These are phyloP conservation scores for Cossypha caffra DNA, from an alignment of 2,797 vertebrate genomes.

Conservation along the genomic window DNA sequence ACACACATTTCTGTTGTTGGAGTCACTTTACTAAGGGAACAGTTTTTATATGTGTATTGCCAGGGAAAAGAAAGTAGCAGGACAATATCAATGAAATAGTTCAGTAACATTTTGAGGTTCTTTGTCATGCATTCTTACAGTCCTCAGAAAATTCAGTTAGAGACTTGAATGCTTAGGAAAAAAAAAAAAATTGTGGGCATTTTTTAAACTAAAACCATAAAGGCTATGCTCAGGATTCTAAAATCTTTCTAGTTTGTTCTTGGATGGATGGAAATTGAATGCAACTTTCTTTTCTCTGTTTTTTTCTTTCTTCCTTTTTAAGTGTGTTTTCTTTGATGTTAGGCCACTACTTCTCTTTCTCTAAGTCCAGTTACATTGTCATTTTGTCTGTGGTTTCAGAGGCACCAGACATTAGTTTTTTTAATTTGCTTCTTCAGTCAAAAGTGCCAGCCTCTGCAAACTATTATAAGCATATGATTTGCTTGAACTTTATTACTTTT, in stretches of 20 bases:
- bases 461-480: background rate
- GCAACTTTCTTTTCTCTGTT: background rate
- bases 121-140: background rate
- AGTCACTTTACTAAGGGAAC: background rate
- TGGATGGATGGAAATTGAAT: background rate
- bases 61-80: background rate
- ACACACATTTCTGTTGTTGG: background rate
- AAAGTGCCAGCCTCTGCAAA: background rate
- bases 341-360: background rate
- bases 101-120: background rate
- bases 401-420: constrained; percentile 6
- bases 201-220: background rate
- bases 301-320: background rate
- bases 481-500: background rate
- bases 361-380: background rate
- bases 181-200: background rate
- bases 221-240: background rate
- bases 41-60: background rate
- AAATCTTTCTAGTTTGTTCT: background rate
- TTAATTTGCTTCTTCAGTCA: background rate
- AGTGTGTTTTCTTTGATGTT: constrained; percentile 12
- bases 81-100: constrained; percentile 31
- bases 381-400: constrained; percentile 32
- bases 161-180: background rate
- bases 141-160: constrained; percentile 17